These are phyloP conservation scores for Hyposoter didymator DNA, from an alignment of 2,888 invertebrate species.

Conservation along the genomic window DNA sequence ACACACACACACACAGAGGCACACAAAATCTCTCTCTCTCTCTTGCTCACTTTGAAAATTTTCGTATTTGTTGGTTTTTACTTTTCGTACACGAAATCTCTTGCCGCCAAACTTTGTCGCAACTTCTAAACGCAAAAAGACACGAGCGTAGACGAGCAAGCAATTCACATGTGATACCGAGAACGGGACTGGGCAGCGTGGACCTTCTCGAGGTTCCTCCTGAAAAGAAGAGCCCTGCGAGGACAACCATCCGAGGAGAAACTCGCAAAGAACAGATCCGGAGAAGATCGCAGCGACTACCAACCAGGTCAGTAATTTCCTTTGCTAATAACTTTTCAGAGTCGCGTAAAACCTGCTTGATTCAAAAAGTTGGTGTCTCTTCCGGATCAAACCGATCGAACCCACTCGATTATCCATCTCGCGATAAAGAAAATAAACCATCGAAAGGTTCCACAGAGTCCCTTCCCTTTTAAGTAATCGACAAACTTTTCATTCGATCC, in stretches of 20 bases:
- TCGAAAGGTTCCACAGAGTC: background rate
- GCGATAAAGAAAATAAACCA: background rate
- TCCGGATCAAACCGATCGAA: background rate
- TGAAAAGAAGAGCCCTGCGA: slow-evolving; percentile 16
- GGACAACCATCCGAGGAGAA: background rate
- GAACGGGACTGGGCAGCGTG: slow-evolving; percentile 40
- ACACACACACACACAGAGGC: background rate
- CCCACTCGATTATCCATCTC: background rate
- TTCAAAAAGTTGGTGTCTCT: background rate
- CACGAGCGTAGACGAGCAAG: background rate
- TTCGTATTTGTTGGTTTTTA: slow-evolving; percentile 14
- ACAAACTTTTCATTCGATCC: background rate
- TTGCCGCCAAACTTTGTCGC: background rate
- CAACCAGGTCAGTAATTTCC: background rate
- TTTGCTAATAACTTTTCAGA: background rate
- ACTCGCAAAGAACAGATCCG: slow-evolving; percentile 6
- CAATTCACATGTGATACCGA: slow-evolving; percentile 58
- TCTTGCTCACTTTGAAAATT: background rate
- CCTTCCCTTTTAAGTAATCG: background rate
- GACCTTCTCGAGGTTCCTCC: slow-evolving; percentile 18
- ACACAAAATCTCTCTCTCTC: background rate
- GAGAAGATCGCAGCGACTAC: slow-evolving; percentile 6
- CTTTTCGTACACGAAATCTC: background rate
- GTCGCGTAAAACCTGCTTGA: background rate
- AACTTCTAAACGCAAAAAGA: background rate